Conservation (phyloP, 2,113 vertebrate genomes). For the Xiphophorus maculatus region DNA sequence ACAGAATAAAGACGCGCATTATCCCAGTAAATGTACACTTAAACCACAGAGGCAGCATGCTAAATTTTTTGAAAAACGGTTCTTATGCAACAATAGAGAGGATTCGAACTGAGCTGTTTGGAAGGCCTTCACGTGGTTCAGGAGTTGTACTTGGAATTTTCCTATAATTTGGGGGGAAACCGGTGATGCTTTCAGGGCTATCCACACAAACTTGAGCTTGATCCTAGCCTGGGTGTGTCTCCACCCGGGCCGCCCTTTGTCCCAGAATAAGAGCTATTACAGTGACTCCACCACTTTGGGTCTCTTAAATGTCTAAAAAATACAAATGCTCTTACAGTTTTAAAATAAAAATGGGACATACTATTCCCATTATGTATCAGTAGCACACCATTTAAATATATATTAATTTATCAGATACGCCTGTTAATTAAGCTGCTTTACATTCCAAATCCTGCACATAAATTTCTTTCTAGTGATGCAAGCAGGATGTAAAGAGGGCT, state of each 20-base stretch:
- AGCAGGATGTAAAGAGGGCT: no score
- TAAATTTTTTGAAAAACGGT: constrained; percentile 1
- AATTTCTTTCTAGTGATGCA: no score
- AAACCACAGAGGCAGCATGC: not conserved
- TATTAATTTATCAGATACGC: no score
- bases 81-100: not conserved
- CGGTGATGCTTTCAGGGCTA: not conserved
- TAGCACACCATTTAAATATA: no score
- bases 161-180: not conserved
- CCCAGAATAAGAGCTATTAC: no score
- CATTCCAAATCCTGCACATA: no score
- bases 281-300: no score
- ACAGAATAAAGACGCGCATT: constrained; percentile 16
- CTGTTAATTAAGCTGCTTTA: no score
- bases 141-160: not conserved
- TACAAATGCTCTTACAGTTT: no score
- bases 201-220: not conserved
- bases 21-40: not conserved
- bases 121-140: not conserved
- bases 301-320: no score
- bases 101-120: not conserved
- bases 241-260: not conserved
- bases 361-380: no score
- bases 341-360: no score
- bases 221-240: not conserved